Evolutionary conservation across 2,113 vertebrate species (phyloP).

Genomic region (Nettapus auritus): DNA sequence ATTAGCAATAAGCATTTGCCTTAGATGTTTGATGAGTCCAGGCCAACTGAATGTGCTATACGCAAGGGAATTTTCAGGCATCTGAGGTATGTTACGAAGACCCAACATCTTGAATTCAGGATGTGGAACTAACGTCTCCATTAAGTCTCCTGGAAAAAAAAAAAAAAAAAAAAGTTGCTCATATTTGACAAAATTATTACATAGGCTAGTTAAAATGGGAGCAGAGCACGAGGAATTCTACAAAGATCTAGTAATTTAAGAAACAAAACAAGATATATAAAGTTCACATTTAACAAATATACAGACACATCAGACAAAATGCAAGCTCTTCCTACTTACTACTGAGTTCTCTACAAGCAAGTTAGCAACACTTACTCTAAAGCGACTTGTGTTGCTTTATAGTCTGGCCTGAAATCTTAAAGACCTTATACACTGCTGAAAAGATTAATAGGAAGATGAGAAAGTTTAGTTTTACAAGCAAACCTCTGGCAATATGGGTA

Average conservation of each 20-base stretch:
- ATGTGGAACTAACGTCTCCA: slow-evolving; percentile 87
- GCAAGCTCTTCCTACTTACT: neutral
- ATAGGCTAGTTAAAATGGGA: neutral
- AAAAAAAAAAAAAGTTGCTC: slow-evolving; percentile 21
- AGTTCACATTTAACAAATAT: neutral
- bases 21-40: slow-evolving; percentile 88
- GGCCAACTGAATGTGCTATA: slow-evolving; percentile 92
- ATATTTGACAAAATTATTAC: neutral
- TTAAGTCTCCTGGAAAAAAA: slow-evolving; percentile 84
- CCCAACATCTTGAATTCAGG: slow-evolving; percentile 93
- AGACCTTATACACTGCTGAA: neutral
- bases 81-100: slow-evolving; percentile 89
- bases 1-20: slow-evolving; percentile 95
- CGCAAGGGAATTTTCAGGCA: slow-evolving; percentile 85
- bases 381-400: neutral
- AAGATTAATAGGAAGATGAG: neutral
- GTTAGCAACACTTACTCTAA: too few species aligned
- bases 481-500: neutral
- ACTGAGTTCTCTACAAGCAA: neutral
- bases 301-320: neutral
- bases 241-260: neutral
- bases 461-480: neutral
- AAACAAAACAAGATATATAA: neutral
- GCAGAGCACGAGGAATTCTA: neutral
- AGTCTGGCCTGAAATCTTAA: neutral